A percentile compares a stretch with the other conserved stretches of the same genome.
These are phyloP conservation scores for Megaleporinus macrocephalus DNA, from an alignment of 2,113 vertebrate genomes.

Conservation along the genomic window DNA sequence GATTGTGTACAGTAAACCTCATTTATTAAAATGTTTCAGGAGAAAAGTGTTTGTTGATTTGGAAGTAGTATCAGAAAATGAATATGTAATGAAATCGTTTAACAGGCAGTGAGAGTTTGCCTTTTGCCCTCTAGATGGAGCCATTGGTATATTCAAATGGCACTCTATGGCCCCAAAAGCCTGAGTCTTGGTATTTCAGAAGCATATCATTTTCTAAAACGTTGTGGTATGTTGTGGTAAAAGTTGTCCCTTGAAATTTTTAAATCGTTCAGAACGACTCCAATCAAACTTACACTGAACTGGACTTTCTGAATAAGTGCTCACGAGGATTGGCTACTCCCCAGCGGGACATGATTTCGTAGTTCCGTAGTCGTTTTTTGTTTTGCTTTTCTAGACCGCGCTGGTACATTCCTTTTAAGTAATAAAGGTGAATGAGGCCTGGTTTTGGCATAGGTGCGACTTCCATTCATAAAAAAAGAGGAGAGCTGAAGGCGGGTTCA, in stretches of 20 bases:
- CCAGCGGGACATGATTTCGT: background rate
- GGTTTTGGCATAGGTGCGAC: slow-evolving; percentile 53
- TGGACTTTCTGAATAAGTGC: background rate
- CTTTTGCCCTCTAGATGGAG: slow-evolving; percentile 50
- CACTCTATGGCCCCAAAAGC: no score
- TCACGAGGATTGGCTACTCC: background rate
- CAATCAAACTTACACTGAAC: background rate
- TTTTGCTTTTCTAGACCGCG: background rate
- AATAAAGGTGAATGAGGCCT: slow-evolving; percentile 41
- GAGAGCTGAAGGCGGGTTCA: slow-evolving; percentile 22
- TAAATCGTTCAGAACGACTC: background rate
- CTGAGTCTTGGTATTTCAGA: background rate
- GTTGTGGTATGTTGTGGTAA: background rate
- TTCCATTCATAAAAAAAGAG: slow-evolving; percentile 61
- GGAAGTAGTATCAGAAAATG: background rate
- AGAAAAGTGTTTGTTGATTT: background rate
- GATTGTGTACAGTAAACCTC: slow-evolving; percentile 11
- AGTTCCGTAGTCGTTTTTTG: background rate
- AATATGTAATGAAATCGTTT: background rate
- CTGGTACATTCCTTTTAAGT: slow-evolving; percentile 12
- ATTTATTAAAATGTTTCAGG: slow-evolving; percentile 51
- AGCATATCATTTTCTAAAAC: background rate
- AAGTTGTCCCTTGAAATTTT: background rate
- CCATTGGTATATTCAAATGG: slow-evolving; percentile 6
- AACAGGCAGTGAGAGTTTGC: background rate